phyloP scores from a whole-genome alignment of 2,113 vertebrate genomes.

The Choloepus hoffmanni region DNA sequence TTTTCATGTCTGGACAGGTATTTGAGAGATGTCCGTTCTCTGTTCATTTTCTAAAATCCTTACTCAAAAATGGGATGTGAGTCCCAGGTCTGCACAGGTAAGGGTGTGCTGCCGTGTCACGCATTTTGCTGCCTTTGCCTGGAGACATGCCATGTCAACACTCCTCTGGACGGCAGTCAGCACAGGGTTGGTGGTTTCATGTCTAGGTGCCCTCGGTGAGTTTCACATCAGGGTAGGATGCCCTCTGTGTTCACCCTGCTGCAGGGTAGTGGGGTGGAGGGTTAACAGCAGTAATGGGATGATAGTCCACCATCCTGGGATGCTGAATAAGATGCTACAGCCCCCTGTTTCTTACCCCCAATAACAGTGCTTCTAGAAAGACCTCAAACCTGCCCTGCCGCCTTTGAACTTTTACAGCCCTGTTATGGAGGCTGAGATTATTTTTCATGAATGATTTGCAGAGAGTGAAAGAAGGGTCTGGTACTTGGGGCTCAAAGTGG shows the following conservation, averaged over 20 bases:
- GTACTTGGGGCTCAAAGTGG: not conserved
- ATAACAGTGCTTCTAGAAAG: not conserved
- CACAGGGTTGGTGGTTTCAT: not conserved
- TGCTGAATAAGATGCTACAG: not conserved
- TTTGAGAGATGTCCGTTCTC: not conserved
- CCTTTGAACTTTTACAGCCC: not conserved
- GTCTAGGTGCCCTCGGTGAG: not conserved
- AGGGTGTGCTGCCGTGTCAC: rapidly evolving
- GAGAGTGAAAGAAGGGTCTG: not conserved
- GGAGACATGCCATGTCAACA: not conserved
- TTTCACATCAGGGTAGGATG: not conserved
- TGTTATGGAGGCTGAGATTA: not conserved
- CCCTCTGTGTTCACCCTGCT: not conserved
- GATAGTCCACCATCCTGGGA: not conserved
- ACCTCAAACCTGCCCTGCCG: not conserved
- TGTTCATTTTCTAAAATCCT: not conserved
- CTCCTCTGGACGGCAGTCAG: not conserved
- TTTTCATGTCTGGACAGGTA: not conserved
- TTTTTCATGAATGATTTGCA: not conserved
- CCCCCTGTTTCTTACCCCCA: not conserved
- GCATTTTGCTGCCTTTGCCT: too few relatives aligned
- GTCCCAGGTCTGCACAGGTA: not conserved
- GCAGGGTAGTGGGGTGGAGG: not conserved
- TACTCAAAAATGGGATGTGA: not conserved
- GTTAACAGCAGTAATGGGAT: not conserved